Percentiles rank a stretch among this genome's conserved stretches.
phyloP scores from a whole-genome alignment of 64 coral and sea anemone genomes.

The Montipora capricornis region DNA sequence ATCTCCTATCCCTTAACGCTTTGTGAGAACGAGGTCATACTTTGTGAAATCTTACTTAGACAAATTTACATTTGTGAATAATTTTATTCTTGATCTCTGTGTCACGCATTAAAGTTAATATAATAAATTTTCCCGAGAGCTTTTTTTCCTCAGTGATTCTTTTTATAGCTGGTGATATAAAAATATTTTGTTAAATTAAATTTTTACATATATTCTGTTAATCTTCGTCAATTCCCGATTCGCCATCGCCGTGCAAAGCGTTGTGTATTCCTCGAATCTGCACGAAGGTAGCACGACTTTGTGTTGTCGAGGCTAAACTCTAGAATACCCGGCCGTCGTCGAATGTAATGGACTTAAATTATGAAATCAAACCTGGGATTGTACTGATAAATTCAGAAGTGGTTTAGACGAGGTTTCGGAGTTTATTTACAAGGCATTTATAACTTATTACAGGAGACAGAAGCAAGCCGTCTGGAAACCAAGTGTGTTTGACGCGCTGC shows the following conservation, averaged over 20 bases:
- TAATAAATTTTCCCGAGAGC: not conserved
- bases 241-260: not conserved
- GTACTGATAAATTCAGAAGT: not conserved
- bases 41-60: constrained; percentile 26
- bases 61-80: constrained; percentile 54
- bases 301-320: too few species aligned
- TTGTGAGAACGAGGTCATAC: not conserved
- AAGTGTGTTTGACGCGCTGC: not conserved
- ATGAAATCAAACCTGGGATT: not conserved
- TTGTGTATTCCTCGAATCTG: too few species aligned
- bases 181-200: constrained; percentile 45
- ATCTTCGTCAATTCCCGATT: not conserved
- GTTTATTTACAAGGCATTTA: not conserved
- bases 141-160: not conserved
- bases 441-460: not conserved
- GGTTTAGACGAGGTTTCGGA: not conserved
- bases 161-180: not conserved
- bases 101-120: constrained; percentile 27
- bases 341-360: too few species aligned
- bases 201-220: not conserved
- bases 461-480: not conserved
- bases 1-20: not conserved
- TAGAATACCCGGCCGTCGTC: too few species aligned
- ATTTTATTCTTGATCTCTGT: not conserved
- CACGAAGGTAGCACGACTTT: too few species aligned